These are phyloP conservation scores for Onychomys torridus DNA, from an alignment of 2,797 vertebrate species.

Conservation along the genomic window DNA sequence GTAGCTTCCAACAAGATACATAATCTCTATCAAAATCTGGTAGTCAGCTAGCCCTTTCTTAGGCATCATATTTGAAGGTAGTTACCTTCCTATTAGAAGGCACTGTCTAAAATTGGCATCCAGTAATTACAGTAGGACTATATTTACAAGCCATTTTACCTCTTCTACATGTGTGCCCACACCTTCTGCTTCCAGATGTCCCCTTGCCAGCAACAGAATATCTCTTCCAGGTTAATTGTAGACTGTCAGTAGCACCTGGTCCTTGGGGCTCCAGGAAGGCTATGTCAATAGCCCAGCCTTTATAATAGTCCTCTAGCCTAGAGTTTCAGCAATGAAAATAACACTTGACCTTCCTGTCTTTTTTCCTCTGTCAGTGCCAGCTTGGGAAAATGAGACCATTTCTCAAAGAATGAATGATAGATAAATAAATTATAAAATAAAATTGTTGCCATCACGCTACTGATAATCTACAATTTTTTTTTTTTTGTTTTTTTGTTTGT, in stretches of 20 bases:
- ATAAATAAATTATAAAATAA: background rate
- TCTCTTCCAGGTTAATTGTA: background rate
- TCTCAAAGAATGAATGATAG: background rate
- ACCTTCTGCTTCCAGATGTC: background rate
- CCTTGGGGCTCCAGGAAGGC: background rate
- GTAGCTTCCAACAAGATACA: background rate
- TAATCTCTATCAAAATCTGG: background rate
- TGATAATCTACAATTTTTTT: too few relatives aligned
- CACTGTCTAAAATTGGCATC: background rate
- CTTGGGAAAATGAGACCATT: background rate
- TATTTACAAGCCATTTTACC: background rate
- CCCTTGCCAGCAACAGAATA: background rate
- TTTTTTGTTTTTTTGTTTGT: too few relatives aligned
- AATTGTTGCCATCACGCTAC: too few relatives aligned
- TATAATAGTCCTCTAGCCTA: fast-evolving
- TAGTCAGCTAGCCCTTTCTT: background rate
- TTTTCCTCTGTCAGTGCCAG: background rate
- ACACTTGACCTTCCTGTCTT: background rate
- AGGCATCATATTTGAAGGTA: background rate
- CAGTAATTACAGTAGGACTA: background rate
- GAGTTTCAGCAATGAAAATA: background rate
- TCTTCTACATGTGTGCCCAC: background rate
- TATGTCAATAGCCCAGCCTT: too few relatives aligned
- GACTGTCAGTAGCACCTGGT: too few relatives aligned
- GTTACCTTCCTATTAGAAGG: background rate